Conservation (phyloP, 2,888 invertebrate species). For the Ypsolopha scabrella region DNA sequence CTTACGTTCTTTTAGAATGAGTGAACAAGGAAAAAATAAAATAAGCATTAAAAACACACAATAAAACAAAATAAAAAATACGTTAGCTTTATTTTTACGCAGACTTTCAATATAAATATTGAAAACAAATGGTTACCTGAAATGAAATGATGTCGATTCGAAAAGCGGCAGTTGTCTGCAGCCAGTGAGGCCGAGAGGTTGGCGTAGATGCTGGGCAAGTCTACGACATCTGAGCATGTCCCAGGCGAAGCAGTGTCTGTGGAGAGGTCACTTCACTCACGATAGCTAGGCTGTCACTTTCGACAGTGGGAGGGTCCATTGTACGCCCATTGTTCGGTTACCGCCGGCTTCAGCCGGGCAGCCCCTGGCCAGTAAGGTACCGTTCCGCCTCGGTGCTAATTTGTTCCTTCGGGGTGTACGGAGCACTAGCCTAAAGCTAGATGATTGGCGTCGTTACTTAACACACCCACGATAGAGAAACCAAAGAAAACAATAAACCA, state of each 20-base stretch:
- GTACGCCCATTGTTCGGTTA: slow-evolving; percentile 3
- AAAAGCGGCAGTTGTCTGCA: too few species aligned
- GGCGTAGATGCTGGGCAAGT: slow-evolving; percentile 2
- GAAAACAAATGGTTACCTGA: too few species aligned
- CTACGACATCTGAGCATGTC: too few species aligned
- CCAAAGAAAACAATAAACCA: background rate
- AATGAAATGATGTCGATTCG: too few species aligned
- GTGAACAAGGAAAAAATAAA: too few species aligned
- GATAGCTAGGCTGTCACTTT: slow-evolving; percentile 6
- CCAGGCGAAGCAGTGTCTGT: slow-evolving; percentile 5
- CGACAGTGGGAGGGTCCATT: slow-evolving; percentile 14
- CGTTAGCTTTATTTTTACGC: too few species aligned
- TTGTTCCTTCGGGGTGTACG: slow-evolving; percentile 3
- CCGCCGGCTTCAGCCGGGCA: slow-evolving; percentile 4
- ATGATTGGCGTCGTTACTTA: background rate
- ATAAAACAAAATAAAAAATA: too few species aligned
- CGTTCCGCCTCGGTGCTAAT: background rate
- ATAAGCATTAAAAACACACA: too few species aligned
- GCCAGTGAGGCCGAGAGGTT: slow-evolving; percentile 7
- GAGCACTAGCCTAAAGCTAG: too few species aligned
- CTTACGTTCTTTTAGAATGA: too few species aligned
- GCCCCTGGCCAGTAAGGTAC: slow-evolving; percentile 5
- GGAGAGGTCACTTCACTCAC: slow-evolving; percentile 4
- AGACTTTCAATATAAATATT: too few species aligned
- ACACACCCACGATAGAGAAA: background rate